These are phyloP conservation scores for Phylloscopus whistleri DNA, from an alignment of 2,113 vertebrate species.

Conservation along the genomic window DNA sequence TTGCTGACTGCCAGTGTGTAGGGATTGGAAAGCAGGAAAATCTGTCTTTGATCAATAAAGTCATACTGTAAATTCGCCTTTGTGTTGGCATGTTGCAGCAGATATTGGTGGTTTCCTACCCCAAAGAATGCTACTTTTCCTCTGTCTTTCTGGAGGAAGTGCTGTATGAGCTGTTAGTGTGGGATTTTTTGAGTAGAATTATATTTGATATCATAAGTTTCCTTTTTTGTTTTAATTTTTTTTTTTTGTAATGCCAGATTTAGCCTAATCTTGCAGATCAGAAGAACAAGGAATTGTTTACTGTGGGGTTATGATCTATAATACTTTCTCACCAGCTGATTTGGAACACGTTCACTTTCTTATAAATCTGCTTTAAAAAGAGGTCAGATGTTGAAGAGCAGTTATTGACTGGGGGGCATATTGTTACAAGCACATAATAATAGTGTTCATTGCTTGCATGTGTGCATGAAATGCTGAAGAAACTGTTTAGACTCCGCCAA, in stretches of 20 bases:
- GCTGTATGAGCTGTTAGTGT: background rate
- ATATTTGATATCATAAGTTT: background rate
- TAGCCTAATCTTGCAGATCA: background rate
- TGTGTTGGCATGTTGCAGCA: fast-evolving
- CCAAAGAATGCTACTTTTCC: background rate
- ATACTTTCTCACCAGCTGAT: background rate
- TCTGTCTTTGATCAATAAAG: background rate
- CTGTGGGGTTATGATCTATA: background rate
- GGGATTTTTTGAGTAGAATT: background rate
- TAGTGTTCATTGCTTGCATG: background rate
- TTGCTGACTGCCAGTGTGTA: background rate
- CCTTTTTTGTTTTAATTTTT: background rate
- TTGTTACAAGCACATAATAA: background rate
- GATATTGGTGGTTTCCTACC: background rate
- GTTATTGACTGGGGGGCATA: background rate
- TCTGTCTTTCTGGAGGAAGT: background rate
- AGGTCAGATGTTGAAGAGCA: background rate
- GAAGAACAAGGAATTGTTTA: background rate
- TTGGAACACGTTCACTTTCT: background rate
- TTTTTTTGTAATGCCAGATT: background rate
- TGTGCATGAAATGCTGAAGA: constrained; percentile 21
- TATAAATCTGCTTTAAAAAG: constrained; percentile 9
- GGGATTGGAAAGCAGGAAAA: background rate
- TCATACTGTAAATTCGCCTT: background rate
- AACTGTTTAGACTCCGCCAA: constrained; percentile 9